phyloP scores from a whole-genome alignment of 2,113 vertebrate species.

The Cheirogaleus medius region DNA sequence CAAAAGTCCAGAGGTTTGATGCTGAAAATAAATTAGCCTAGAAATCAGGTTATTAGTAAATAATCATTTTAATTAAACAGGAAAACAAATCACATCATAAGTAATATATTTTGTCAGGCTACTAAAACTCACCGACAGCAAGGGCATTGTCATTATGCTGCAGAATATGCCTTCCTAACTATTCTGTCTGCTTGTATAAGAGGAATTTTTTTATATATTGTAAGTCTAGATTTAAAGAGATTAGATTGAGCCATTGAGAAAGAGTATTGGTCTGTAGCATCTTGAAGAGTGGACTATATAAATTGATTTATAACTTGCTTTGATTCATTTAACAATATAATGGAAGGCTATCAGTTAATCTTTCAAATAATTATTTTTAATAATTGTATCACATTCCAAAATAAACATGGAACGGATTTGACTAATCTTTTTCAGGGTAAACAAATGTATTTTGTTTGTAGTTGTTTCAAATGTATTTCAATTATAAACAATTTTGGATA shows the following conservation, averaged over 20 bases:
- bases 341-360: background rate
- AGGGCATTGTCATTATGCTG: background rate
- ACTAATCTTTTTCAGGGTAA: background rate
- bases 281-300: background rate
- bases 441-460: background rate
- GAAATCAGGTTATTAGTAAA: conserved; percentile 14
- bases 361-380: background rate
- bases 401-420: background rate
- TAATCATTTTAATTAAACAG: conserved; percentile 31
- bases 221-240: background rate
- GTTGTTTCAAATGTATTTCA: background rate
- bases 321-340: background rate
- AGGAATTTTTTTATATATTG: background rate
- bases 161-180: background rate
- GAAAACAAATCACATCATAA: background rate
- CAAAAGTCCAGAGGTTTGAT: background rate
- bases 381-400: background rate
- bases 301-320: background rate
- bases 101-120: background rate
- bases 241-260: background rate
- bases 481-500: background rate
- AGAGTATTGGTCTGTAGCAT: background rate
- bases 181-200: background rate
- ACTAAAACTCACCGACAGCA: background rate
- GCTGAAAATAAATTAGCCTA: conserved; percentile 26